These are phyloP conservation scores for Aspidiotus rigidus DNA, from an alignment of 2,888 invertebrate genomes.

Conservation along the genomic window DNA sequence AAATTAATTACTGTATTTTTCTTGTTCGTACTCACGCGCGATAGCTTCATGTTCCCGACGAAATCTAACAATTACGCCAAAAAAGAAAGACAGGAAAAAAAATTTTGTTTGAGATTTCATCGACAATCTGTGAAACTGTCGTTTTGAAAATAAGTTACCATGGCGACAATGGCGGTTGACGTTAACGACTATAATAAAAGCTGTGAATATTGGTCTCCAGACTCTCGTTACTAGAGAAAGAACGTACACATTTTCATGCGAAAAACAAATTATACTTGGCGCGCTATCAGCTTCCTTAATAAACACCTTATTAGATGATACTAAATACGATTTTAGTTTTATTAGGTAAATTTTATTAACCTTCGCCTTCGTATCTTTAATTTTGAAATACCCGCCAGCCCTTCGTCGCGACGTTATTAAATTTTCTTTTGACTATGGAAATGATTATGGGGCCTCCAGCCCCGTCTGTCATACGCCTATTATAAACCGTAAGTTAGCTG, in stretches of 20 bases:
- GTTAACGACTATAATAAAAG: slow-evolving; percentile 34
- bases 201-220: slow-evolving; percentile 33
- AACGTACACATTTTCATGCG: slow-evolving; percentile 21
- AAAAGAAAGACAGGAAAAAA: slow-evolving; percentile 8
- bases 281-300: slow-evolving; percentile 33
- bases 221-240: slow-evolving; percentile 30
- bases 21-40: too few relatives aligned
- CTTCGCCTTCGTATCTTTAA: slow-evolving; percentile 7
- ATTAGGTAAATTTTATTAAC: slow-evolving; percentile 33
- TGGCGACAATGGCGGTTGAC: slow-evolving; percentile 34
- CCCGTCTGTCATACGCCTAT: too few relatives aligned
- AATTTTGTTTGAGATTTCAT: slow-evolving; percentile 29
- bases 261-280: slow-evolving; percentile 32
- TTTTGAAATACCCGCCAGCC: background rate
- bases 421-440: background rate
- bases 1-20: too few relatives aligned
- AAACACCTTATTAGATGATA: slow-evolving; percentile 34
- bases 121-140: slow-evolving; percentile 31
- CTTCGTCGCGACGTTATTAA: background rate
- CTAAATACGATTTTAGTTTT: slow-evolving; percentile 34
- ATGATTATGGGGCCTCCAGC: too few relatives aligned
- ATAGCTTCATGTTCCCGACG: background rate
- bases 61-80: background rate
- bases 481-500: too few relatives aligned
- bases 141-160: slow-evolving; percentile 31